Evolutionary conservation across 2,888 invertebrate species (phyloP).

Genomic region (Diploptera punctata): DNA sequence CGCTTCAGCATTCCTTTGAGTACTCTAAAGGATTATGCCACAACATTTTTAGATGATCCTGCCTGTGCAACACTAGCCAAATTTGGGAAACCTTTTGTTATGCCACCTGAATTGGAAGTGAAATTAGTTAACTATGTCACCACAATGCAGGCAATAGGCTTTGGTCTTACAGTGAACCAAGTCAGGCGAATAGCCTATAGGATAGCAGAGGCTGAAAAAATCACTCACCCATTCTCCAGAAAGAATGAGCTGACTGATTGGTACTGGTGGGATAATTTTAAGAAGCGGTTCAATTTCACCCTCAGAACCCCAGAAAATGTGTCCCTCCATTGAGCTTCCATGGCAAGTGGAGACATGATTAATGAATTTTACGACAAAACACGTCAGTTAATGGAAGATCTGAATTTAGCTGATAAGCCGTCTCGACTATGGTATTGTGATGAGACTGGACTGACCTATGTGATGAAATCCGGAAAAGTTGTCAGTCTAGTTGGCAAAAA

Average conservation of each 20-base stretch:
- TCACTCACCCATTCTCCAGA: neutral
- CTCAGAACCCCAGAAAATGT: conserved; percentile 12
- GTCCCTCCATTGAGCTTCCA: neutral
- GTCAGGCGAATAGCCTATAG: neutral
- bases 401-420: neutral
- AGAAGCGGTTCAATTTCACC: neutral
- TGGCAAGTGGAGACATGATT: neutral
- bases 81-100: conserved; percentile 8
- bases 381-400: conserved; percentile 4
- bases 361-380: neutral
- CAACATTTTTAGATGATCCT: conserved; percentile 9
- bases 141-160: neutral
- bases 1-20: neutral
- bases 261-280: neutral
- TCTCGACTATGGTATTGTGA: conserved; percentile 15
- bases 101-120: conserved; percentile 2
- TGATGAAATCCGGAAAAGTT: conserved; percentile 13
- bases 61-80: conserved; percentile 2
- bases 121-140: too few relatives aligned
- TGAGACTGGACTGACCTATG: conserved; percentile 17
- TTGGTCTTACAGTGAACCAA: neutral
- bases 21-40: conserved; percentile 1
- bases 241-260: neutral
- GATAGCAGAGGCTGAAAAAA: neutral
- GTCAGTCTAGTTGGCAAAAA: conserved; percentile 12